Conservation (phyloP, 2,797 vertebrate species). For the Danio kyathit region DNA sequence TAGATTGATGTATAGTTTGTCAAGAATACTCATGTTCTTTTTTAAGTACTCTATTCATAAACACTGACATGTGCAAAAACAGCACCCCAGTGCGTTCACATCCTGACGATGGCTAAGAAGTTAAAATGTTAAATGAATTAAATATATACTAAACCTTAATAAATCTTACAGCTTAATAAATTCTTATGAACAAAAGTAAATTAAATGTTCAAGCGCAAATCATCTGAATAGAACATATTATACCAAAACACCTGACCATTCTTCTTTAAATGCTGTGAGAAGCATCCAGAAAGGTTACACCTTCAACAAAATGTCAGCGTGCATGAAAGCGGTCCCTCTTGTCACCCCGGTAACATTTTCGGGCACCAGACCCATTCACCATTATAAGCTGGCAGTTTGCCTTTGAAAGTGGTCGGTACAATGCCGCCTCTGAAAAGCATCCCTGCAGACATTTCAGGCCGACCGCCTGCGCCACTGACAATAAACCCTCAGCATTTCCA, state of each 20-base stretch:
- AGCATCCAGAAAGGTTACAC: slow-evolving; percentile 22
- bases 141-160: background rate
- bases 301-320: slow-evolving; percentile 42
- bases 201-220: background rate
- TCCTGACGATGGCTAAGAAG: too few relatives aligned
- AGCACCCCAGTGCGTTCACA: too few relatives aligned
- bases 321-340: slow-evolving; percentile 13
- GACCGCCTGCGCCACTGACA: slow-evolving; percentile 14
- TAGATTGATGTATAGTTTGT: too few relatives aligned
- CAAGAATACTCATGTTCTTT: too few relatives aligned
- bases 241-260: background rate
- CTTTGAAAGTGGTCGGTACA: slow-evolving; percentile 54
- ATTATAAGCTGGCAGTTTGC: slow-evolving; percentile 42
- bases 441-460: slow-evolving; percentile 59
- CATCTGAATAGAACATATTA: background rate
- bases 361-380: slow-evolving; percentile 15
- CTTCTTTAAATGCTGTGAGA: slow-evolving; percentile 16
- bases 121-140: too few relatives aligned
- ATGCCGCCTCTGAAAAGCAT: slow-evolving; percentile 62
- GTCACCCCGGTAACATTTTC: slow-evolving; percentile 26
- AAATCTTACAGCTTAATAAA: background rate
- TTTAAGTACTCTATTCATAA: too few relatives aligned
- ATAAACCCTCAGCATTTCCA: slow-evolving; percentile 58
- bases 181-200: background rate
- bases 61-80: too few relatives aligned